Base-by-base conservation (phyloP, 2,888 invertebrate genomes). In the Camptogramma bilineatum region DNA sequence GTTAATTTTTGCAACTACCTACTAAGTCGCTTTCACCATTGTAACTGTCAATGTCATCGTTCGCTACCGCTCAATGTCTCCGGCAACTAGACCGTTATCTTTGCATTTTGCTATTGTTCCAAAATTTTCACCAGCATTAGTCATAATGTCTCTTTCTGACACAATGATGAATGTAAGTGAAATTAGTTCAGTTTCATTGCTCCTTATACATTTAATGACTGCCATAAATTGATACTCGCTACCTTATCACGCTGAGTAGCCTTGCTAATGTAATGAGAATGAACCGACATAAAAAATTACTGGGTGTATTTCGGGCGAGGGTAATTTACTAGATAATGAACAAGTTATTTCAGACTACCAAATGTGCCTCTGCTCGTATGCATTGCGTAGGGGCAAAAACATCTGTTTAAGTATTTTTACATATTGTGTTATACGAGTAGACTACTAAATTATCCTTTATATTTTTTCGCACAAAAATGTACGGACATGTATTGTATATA, bases 1-100 rank as follows among this genome's bases (percentile, higher is more conserved):
- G 16, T 42, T 39, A 19, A 13, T 13, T 0, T 19, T n/a, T 21
- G 13, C 44, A 8, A 46, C 52, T 39, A 50, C 31, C 2, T 39
- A 42, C 16, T 13, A 10, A 53, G 44, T 31, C 3, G 31, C 61
- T 62, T 55, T 62, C 61, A 55, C 61, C 39, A 60, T 61, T 54
- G 53, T 61, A 16, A 51, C 50, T 55, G 61, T 62, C 44, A 51
- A 44, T 55, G 61, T 62, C 44, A 62, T 55, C 51, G 44, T 55
- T 62, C 51, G 55, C 55, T 55, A 62, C 48, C 24, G 46, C 39
- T 61, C 53, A 28, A 19, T 34, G 51, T 56, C 46, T 52, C 44
- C 46, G 34, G 46, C 46, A 46, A 56, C 46, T 46, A 10, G 34
- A 56, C 62, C 62, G 46, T 19, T 56, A 52, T 34, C 21, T 55